Evolutionary conservation across 2,888 invertebrate genomes (phyloP), one percentile per base, ranked within the genome.

Genomic region (Rhagophthalmus giganteus): DNA sequence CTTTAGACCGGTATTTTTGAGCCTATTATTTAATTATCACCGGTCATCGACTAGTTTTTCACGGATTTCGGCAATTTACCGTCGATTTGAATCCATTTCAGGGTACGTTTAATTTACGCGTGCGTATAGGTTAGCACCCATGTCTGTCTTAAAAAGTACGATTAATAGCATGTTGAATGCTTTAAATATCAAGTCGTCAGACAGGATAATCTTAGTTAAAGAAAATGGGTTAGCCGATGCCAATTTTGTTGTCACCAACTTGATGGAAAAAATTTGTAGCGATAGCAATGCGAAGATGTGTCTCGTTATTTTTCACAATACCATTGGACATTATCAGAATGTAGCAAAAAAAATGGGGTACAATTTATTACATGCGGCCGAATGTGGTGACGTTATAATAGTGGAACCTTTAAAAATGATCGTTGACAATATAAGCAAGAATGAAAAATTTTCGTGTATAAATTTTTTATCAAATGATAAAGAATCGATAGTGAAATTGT

Each of bases 291-390:
- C 78, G 46, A 79, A 79, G 40, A 73, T 85, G 3, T 76, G 87
- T 60, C 73, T 89, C 34, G 75, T 88, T 35, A 80, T 84, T 37
- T 77, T 86, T 52, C 89, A 89, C 67, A 86, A 88, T 64, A 82
- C 85, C 1, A 76, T 86, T 34, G 79, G 80, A 41, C 89, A 90
- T 68, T 90, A 87, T 65, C 84, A 87, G 51, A 85, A 83, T 73
- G 81, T 88, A 24, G 86, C 87, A 8, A 81, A 86, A 65, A 84
- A 86, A 63, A 77, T 89, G 65, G 88, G 87, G 37, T 87, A 85
- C 65, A 87, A 87, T 69, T 73, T 88, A 20, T 78, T 80, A 24
- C 72, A 78, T 38, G 73, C 79, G 48, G 69, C 76, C 14, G 75
- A 75, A 32, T 69, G 75, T 9, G 78, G 78, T 33, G 73, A 73